phyloP scores from a whole-genome alignment of 2,113 vertebrate species.

The Piprites chloris region DNA sequence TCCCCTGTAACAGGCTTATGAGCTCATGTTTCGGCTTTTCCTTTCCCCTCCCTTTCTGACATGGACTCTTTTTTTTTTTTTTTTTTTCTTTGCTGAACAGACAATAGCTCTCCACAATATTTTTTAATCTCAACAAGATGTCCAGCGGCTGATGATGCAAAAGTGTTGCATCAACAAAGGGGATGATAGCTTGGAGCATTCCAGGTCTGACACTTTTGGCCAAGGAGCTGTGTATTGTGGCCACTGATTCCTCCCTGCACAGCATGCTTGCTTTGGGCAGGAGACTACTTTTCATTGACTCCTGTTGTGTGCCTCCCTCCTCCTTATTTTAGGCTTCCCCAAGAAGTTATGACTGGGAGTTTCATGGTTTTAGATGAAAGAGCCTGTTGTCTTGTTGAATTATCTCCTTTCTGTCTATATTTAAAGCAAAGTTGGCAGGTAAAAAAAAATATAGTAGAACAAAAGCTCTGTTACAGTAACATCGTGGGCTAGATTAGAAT shows the following conservation, averaged over 20 bases:
- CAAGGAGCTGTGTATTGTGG: background rate
- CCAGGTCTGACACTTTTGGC: background rate
- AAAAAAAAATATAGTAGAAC: background rate
- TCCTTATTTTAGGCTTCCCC: background rate
- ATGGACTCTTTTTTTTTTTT: background rate
- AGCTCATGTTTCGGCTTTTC: constrained; percentile 31
- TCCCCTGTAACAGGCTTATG: background rate
- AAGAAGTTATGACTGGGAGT: background rate
- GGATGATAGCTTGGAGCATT: background rate
- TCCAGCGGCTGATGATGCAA: background rate
- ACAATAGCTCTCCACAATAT: background rate
- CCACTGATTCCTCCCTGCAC: background rate
- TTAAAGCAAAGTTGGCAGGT: constrained; percentile 27
- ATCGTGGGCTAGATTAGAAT: background rate
- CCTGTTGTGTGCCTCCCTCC: background rate
- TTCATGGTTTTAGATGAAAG: constrained; percentile 34
- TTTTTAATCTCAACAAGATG: constrained; percentile 20
- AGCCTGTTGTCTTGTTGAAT: constrained; percentile 54
- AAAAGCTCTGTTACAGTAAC: constrained; percentile 1
- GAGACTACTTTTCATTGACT: background rate
- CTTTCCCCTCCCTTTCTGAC: background rate
- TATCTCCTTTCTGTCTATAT: constrained; percentile 20
- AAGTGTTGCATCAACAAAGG: background rate
- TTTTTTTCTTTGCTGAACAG: background rate
- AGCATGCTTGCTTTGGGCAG: background rate